Percentiles rank a stretch among this genome's conserved stretches.
These are phyloP conservation scores for Tupaia chinensis DNA, from an alignment of 2,113 vertebrate species.

Conservation along the genomic window DNA sequence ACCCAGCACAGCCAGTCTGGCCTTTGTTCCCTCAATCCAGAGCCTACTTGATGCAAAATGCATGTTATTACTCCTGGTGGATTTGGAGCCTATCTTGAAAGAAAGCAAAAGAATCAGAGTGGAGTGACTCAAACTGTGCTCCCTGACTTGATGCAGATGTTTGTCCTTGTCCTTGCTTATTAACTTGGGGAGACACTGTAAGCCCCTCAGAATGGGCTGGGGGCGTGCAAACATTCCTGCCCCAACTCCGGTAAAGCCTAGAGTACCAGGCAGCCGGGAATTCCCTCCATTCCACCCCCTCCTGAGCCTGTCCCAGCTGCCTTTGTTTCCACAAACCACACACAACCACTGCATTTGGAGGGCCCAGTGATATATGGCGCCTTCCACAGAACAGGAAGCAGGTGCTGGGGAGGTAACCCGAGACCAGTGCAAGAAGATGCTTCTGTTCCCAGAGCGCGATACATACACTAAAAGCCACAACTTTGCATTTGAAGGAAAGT, in stretches of 20 bases:
- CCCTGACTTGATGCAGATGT: conserved; percentile 75
- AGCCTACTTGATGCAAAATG: conserved; percentile 43
- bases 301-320: not conserved
- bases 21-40: not conserved
- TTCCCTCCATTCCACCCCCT: not conserved
- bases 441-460: not conserved
- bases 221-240: conserved; percentile 60
- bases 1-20: not conserved
- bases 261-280: not conserved
- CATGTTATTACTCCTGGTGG: not conserved
- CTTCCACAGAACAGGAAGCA: conserved; percentile 50
- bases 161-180: conserved; percentile 55
- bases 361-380: not conserved
- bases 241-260: not conserved
- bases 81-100: conserved; percentile 78
- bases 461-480: not conserved
- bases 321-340: not conserved
- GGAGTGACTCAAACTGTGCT: conserved; percentile 68
- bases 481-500: not conserved
- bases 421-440: not conserved
- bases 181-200: conserved; percentile 73
- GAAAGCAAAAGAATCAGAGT: conserved; percentile 70
- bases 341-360: not conserved
- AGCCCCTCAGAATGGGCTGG: conserved; percentile 49
- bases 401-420: conserved; percentile 13